These are phyloP conservation scores for Caenorhabditis sinica DNA, from an alignment of 2,888 invertebrate genomes.

Conservation along the genomic window DNA sequence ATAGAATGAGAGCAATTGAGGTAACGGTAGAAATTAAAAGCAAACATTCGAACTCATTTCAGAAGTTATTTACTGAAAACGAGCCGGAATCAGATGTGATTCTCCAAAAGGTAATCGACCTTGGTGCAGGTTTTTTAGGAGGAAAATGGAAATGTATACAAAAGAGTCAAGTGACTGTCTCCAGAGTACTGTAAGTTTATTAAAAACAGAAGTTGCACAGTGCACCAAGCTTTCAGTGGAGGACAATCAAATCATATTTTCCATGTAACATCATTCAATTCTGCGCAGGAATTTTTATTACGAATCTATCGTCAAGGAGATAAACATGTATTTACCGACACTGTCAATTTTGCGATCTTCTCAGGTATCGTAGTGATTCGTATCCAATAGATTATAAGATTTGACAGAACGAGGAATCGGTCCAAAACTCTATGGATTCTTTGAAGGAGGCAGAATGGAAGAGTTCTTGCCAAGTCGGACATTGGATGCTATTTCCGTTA, in stretches of 20 bases:
- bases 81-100: neutral
- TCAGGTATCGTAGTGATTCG: neutral
- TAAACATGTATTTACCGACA: constrained; percentile 4
- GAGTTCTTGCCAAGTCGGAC: constrained; percentile 14
- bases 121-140: constrained; percentile 12
- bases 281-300: neutral
- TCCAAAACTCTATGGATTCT: constrained; percentile 19
- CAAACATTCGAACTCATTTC: neutral
- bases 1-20: constrained; percentile 16
- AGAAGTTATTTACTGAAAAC: constrained; percentile 24
- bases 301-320: constrained; percentile 24
- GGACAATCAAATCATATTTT: constrained; percentile 29
- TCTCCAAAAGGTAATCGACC: constrained; percentile 15
- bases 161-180: neutral
- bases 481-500: neutral
- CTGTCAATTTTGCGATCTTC: neutral
- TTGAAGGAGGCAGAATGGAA: constrained; percentile 26
- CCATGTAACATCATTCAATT: constrained; percentile 13
- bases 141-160: constrained; percentile 17
- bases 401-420: constrained; percentile 19
- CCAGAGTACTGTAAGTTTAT: neutral
- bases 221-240: neutral
- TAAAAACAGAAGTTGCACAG: no score
- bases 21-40: neutral
- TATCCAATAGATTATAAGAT: neutral